These are phyloP conservation scores for Tupaia chinensis DNA, from an alignment of 2,113 vertebrate genomes.

Conservation along the genomic window DNA sequence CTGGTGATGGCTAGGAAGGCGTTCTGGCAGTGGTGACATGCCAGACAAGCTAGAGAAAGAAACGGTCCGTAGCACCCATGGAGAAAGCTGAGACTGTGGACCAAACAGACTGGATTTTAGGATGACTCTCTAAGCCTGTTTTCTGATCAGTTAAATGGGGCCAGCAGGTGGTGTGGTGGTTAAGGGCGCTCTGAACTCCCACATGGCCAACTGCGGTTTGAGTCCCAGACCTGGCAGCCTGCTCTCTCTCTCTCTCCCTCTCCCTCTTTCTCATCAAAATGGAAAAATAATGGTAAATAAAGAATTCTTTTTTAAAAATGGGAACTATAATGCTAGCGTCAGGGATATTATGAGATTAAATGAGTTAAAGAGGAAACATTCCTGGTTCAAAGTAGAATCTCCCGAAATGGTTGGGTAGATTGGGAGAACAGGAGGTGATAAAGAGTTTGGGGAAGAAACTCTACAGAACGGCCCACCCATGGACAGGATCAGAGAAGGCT, in stretches of 20 bases:
- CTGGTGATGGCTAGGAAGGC: not conserved
- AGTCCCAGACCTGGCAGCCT: no score
- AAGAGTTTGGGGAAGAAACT: not conserved
- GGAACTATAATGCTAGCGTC: not conserved
- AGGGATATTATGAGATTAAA: not conserved
- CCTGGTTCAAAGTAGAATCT: not conserved
- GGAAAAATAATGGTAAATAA: no score
- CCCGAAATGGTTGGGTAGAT: not conserved
- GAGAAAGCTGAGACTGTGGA: not conserved
- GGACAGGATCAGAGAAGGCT: not conserved
- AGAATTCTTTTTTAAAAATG: not conserved
- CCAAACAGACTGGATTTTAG: not conserved
- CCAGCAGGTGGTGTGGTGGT: no score
- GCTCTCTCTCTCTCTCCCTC: no score
- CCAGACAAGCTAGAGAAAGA: not conserved
- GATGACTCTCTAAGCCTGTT: not conserved
- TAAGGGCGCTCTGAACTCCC: no score
- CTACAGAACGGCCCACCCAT: fast-evolving
- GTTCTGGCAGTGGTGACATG: not conserved
- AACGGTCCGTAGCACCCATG: not conserved
- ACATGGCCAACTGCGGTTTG: no score
- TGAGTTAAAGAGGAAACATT: not conserved
- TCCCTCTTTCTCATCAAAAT: no score
- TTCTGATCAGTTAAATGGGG: conserved; percentile 19
- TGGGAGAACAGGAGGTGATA: no score